Base-by-base conservation (phyloP, 2,113 vertebrate genomes). In the Cyprinodon brontotheroides region DNA sequence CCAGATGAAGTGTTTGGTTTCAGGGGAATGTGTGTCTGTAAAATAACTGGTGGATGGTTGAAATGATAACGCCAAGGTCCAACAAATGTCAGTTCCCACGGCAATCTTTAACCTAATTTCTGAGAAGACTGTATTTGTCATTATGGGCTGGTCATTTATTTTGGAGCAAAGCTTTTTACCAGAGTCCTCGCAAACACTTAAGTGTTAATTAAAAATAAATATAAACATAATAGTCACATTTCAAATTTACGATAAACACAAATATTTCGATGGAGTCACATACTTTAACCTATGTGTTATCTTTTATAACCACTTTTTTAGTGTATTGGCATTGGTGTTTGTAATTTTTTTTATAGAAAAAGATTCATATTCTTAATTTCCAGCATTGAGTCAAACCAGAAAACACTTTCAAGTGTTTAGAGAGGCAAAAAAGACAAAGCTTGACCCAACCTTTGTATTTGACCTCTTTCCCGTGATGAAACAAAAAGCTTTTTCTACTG, bases 1-100 rank as follows among this genome's bases (percentile, higher is more conserved):
- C 70, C 57, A 75, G 75, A 87, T 74, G 70, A 74, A 80, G 82
- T 72, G 82, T 65, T 78, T 70, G 43, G 40, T 71, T 57, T 40
- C 11, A 60, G 64, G 50, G 67, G 57, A 59, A 40, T 77, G 37
- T 68, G 48, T 64, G 48, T 57, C 39, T 67, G 40, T 71, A 48
- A 59, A 76, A 61, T 53, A 61, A 65, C 38, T 65, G 22, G 47
- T 70, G 65, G 67, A 72, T 74, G 75, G 66, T 62, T 72, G 63
- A 69, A 68, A 78, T 63, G 76, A 76, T 82, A 79, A 73, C 57
- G 66, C 75, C 81, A 79, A 79, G 72, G 68, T 47, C 57, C 64
- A 65, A 84, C 40, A 79, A 77, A 88, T 86, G 70, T 61, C 72
- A 79, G 4, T 77, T 82, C 79, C 14, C 66, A 41, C 3, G 13